These are phyloP conservation scores for Ochropleura leucogaster DNA, from an alignment of 2,888 invertebrate genomes.

Conservation along the genomic window DNA sequence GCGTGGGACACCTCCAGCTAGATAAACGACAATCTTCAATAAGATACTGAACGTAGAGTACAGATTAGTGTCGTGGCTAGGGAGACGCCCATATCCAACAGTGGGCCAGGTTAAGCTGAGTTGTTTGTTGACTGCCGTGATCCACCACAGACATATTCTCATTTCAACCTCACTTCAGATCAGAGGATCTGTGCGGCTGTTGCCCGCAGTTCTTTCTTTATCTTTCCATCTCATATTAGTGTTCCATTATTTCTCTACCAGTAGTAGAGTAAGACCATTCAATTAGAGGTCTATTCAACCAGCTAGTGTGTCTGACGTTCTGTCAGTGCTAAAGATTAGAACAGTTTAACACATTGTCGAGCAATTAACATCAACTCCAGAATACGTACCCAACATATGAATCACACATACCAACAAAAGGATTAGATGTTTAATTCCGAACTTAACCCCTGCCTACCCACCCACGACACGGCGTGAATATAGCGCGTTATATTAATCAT, in stretches of 20 bases:
- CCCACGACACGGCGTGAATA: slow-evolving; percentile 32
- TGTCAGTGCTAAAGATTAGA: too few species aligned
- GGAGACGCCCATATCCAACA: not conserved
- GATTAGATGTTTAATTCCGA: slow-evolving; percentile 58
- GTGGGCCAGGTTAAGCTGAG: not conserved
- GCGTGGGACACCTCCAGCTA: not conserved
- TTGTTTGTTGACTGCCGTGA: not conserved
- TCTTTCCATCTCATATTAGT: not conserved
- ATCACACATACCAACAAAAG: slow-evolving; percentile 59
- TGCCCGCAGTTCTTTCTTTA: too few species aligned
- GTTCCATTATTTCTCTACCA: not conserved
- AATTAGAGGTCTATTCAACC: too few species aligned
- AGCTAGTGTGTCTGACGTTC: too few species aligned
- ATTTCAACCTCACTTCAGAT: not conserved
- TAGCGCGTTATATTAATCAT: slow-evolving; percentile 58
- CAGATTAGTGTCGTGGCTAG: not conserved
- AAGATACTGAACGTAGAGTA: not conserved
- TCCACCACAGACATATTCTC: too few species aligned
- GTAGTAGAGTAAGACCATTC: not conserved
- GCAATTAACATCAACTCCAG: slow-evolving; percentile 20
- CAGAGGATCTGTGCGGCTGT: too few species aligned
- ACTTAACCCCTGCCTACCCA: slow-evolving; percentile 39
- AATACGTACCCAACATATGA: slow-evolving; percentile 58
- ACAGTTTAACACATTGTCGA: not conserved
- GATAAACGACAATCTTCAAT: not conserved